Base-by-base conservation (phyloP, 2,888 invertebrate species). In the Agrochola macilenta region DNA sequence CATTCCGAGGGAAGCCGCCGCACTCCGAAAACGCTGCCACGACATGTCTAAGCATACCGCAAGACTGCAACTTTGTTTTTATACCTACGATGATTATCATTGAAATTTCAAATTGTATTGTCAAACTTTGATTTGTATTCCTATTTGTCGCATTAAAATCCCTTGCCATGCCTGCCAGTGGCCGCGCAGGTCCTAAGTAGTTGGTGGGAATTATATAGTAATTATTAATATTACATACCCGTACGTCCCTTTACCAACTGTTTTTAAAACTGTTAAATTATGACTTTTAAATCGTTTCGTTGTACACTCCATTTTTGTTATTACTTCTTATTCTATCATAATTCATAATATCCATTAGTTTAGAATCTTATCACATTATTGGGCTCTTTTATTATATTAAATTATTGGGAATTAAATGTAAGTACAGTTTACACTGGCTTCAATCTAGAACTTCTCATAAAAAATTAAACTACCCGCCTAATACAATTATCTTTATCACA, bases 211-310 rank as follows among this genome's bases (percentile, higher is more conserved):
- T 14, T 39, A 43, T 43, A 30, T 43, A 52, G 5, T 76, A 58
- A 23, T 26, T 20, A 39, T n/a, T n/a, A 58, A 0, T 79, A 91
- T 39, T 39, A 46, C 94, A 78, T 94, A 97, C 97, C 97, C 97
- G 84, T 97, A 97, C 8, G 97, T 97, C 11, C 97, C 97, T 92
- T 96, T 97, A 64, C 97, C 97, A 64, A 97, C 94, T 65, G 95
- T 95, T 90, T 96, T 95, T 52, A 97, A 84, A 84, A 96, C 88
- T 60, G 79, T 89, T 75, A 96, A 90, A 77, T 94, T 92, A 69
- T 92, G 82, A 71, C 89, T 92, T 81, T 90, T 89, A 87, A 95
- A 96, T 86, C 95, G 91, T 82, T 93, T 93, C 60, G 83, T 85
- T 66, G 93, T 77, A 79, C 66, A 71, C 4, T 96, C 96, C 96